Conservation (phyloP, 2,113 vertebrate genomes). For the Cariama cristata region DNA sequence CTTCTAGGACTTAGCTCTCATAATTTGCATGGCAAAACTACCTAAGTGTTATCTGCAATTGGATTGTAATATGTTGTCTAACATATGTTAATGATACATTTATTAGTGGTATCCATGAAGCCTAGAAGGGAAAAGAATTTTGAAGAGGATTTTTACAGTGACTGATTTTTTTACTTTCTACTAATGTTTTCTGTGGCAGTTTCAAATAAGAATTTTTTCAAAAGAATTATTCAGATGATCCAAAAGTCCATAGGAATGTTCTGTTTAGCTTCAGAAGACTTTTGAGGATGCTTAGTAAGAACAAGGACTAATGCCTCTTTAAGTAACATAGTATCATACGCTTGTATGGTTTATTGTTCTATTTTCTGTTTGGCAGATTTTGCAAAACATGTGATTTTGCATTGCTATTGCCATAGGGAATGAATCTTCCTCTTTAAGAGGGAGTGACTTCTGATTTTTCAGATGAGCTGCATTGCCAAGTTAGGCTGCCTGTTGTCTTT, state of each 20-base stretch:
- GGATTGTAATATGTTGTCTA: background rate
- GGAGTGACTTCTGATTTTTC: background rate
- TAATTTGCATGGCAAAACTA: background rate
- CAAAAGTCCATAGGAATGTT: background rate
- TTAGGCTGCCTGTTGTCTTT: background rate
- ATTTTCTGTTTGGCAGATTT: background rate
- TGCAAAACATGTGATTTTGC: background rate
- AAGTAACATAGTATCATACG: background rate
- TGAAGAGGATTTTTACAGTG: background rate
- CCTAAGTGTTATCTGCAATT: background rate
- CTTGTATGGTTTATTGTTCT: background rate
- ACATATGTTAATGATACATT: background rate
- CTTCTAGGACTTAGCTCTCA: background rate
- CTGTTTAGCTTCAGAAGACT: background rate
- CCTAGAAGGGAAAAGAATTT: background rate
- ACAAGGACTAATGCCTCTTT: background rate
- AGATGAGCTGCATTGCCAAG: background rate
- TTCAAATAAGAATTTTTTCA: background rate
- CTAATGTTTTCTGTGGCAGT: background rate
- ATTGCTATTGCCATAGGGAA: background rate
- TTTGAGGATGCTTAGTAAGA: background rate
- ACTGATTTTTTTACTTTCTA: background rate
- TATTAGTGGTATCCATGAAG: background rate
- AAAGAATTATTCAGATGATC: background rate
- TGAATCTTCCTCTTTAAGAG: background rate